Conservation (phyloP, 1,140 invertebrate genomes). For the Pomacea maculata region DNA sequence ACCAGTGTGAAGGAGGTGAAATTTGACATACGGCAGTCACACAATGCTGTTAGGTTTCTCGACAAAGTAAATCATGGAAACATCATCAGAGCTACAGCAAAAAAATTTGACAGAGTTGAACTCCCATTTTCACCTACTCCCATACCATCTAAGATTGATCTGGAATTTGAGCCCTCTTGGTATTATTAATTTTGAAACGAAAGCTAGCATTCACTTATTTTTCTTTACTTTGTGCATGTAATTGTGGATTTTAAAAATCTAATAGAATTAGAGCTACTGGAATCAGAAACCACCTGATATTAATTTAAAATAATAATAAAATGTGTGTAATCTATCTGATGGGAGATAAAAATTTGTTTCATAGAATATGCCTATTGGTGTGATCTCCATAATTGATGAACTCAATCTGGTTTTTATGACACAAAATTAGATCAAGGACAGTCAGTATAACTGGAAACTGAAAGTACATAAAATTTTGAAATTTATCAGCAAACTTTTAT, state of each 20-base stretch:
- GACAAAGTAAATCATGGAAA: not conserved
- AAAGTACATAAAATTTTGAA: too few species aligned
- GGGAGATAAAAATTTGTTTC: not conserved
- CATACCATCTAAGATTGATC: conserved; percentile 14
- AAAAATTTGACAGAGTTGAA: conserved; percentile 13
- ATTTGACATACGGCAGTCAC: not conserved
- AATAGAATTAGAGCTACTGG: not conserved
- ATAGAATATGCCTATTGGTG: not conserved
- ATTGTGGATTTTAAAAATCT: not conserved
- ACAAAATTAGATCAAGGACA: too few species aligned
- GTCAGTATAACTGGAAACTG: too few species aligned
- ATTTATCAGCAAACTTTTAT: too few species aligned
- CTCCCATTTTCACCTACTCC: conserved; percentile 24
- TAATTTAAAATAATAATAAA: not conserved
- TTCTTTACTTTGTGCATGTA: not conserved
- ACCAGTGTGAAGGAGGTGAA: conserved; percentile 4
- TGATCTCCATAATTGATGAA: too few species aligned
- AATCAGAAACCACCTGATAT: not conserved
- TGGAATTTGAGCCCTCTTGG: conserved; percentile 3
- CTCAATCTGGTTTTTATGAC: too few species aligned
- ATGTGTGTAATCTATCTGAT: not conserved
- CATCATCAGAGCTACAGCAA: not conserved
- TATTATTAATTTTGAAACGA: not conserved
- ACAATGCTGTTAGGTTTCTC: too few species aligned
- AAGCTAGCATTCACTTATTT: not conserved